Base-by-base conservation (phyloP, 2,888 invertebrate genomes). In the Nephrocerus scutellatus region DNA sequence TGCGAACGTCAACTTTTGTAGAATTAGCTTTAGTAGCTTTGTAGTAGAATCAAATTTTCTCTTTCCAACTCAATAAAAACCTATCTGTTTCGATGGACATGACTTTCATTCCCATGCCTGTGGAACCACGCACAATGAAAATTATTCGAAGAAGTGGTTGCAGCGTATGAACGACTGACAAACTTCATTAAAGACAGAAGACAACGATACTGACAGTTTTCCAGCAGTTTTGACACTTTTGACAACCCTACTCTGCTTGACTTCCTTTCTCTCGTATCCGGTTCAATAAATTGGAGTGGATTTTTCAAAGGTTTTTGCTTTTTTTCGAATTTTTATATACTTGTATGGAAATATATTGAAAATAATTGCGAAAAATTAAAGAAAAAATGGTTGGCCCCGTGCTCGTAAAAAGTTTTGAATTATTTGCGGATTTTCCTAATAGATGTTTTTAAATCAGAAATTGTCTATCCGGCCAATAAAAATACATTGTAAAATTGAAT, bases 201-300 rank as follows among this genome's bases (percentile, higher is more conserved):
- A n/a, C n/a, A n/a, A n/a, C n/a, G n/a, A n/a, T n/a, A n/a, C n/a
- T n/a, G n/a, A n/a, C n/a, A n/a, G n/a, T n/a, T n/a, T n/a, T n/a
- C n/a, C n/a, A 16, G 44, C 41, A 30, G 25, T 34, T 37, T 22
- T 48, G 48, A 46, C 44, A 48, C 37, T 48, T 48, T 29, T 46
- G 45, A 42, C 44, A 45, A 31, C 9, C 6, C 7, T 14, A 29
- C 37, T 36, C 47, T 46, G 49, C 51, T 46, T 28, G 32, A 49
- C 56, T 53, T 56, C 57, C 61, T 62, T 63, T 64, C 59, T 54
- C 52, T 44, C 40, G 57, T 54, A 63, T 66, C 64, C 64, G 66
- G 57, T 60, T 56, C 51, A 57, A 54, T 50, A 48, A 55, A 57
- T 62, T 59, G 57, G 62, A 53, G 51, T 51, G 60, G 57, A 49